Base-by-base conservation (phyloP, 2,113 vertebrate genomes). In the Lynx canadensis region DNA sequence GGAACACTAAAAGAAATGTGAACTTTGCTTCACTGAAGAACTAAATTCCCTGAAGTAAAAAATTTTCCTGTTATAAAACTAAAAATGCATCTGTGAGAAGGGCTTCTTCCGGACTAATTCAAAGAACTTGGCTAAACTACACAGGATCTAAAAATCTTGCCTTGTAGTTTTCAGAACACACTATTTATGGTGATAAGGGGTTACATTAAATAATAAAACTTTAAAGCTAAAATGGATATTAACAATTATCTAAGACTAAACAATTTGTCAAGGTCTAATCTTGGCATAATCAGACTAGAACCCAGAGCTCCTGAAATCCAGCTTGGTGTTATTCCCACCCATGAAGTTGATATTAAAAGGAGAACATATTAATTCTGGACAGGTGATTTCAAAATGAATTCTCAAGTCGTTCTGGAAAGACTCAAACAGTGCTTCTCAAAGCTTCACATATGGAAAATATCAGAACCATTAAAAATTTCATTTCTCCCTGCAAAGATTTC, bases 401-500 rank as follows among this genome's bases (percentile, higher is more conserved):
- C 23, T 19, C 38, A 60, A 71, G 21, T 60, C 71, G 86, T 97
- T 65, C 57, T 88, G 21, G 41, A 85, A 79, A 91, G 31, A 85
- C 4, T 7, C 31, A 79, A 60, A 9, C 19, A 91, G 52, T 66
- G 65, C 52, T 66, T 91, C 52, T 86, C 19, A 78, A 97, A 76
- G 16, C 31, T 85, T 52, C 33, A 60, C 33, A n/a, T 50, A 21
- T n/a, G 31, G 6, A 92, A 85, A 97, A 89, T 65, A 29, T 5
- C 4, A 86, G 14, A 85, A 36, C 68, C 4, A 57, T 63, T n/a
- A 91, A 82, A 57, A 87, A 45, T 55, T 11, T 84, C 41, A 27
- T 76, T 84, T 93, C 48, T 96, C 27, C 21, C 29, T 79, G 38
- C 16, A 85, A 93, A 95, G 38, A 95, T 95, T 71, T 91, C 73